These are phyloP conservation scores for Lates calcarifer DNA, from an alignment of 2,113 vertebrate species.

Conservation along the genomic window DNA sequence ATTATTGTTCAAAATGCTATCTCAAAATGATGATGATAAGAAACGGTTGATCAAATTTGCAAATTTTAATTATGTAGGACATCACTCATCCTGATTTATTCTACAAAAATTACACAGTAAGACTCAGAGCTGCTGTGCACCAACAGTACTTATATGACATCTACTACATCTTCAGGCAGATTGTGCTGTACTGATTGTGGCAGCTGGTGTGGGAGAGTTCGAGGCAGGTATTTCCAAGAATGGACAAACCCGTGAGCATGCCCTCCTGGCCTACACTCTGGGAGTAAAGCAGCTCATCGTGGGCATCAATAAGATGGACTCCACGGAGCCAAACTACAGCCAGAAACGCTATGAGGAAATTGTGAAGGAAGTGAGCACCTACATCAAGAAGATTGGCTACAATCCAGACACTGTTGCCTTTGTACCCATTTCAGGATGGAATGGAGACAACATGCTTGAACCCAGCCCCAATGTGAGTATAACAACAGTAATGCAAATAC, in stretches of 20 bases:
- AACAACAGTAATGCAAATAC: constrained; percentile 2
- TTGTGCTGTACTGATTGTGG: constrained; percentile 97
- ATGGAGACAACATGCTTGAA: constrained; percentile 99
- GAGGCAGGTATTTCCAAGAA: constrained; percentile 99
- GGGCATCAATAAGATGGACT: constrained; percentile 99
- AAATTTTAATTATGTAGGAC: background rate
- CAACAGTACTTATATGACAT: background rate
- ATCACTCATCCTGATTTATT: background rate
- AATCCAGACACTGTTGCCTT: constrained; percentile 97
- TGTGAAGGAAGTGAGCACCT: constrained; percentile 98
- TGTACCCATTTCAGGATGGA: constrained; percentile 98
- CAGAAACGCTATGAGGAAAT: constrained; percentile 98
- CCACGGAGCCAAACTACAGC: constrained; percentile 97
- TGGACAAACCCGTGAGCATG: constrained; percentile 97
- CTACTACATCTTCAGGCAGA: constrained; percentile 87
- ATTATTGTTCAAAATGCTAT: background rate
- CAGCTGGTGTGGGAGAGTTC: constrained; percentile 96
- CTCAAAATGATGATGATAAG: background rate
- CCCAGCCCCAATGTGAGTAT: constrained; percentile 92
- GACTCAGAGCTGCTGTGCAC: background rate
- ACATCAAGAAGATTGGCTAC: constrained; percentile 99
- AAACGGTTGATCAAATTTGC: too few species aligned
- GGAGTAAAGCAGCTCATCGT: constrained; percentile 98
- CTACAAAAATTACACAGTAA: background rate
- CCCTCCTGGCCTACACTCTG: constrained; percentile 96